These are phyloP conservation scores for Leucopsar rothschildi DNA, from an alignment of 2,113 vertebrate species.

Conservation along the genomic window DNA sequence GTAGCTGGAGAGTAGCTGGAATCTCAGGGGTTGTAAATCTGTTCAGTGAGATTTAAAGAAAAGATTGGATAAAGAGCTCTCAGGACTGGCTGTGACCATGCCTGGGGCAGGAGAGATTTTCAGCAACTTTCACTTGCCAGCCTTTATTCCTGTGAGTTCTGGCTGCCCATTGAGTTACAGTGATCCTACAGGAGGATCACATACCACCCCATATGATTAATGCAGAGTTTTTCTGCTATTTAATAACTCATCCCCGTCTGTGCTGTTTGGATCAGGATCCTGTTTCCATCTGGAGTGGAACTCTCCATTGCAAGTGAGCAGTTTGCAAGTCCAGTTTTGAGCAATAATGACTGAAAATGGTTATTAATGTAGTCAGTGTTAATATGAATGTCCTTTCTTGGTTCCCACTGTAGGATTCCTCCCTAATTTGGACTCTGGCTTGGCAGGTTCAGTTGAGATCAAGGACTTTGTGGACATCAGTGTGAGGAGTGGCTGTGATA, in stretches of 20 bases:
- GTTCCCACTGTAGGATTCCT: not conserved
- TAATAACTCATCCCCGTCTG: not conserved
- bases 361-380: fast-evolving
- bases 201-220: not conserved
- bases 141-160: not conserved
- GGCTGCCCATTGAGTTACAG: not conserved
- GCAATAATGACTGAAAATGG: not conserved
- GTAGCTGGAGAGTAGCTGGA: not conserved
- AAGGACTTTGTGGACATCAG: not conserved
- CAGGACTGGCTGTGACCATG: not conserved
- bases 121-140: not conserved
- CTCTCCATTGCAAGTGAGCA: not conserved
- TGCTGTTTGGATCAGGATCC: not conserved
- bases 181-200: not conserved
- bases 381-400: not conserved
- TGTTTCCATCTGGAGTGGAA: not conserved
- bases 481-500: not conserved
- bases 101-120: not conserved
- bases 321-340: not conserved
- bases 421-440: not conserved
- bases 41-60: not conserved
- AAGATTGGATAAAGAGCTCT: not conserved
- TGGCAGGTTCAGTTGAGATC: not conserved
- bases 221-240: not conserved
- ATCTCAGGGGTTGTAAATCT: not conserved